Conservation (phyloP, 2,113 vertebrate genomes). For the Paramisgurnus dabryanus region DNA sequence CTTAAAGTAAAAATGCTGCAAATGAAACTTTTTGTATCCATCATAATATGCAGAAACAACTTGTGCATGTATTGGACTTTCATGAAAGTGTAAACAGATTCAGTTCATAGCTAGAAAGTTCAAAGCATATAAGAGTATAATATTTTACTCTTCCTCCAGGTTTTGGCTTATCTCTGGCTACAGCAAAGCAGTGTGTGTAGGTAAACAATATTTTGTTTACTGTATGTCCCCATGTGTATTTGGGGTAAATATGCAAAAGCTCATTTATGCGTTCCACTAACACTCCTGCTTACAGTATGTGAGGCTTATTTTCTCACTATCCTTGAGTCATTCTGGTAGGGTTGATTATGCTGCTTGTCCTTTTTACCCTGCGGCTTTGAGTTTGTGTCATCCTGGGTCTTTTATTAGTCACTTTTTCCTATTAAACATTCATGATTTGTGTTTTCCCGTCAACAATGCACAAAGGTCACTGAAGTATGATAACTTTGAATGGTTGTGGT, state of each 20-base stretch:
- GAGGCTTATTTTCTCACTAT: constrained; percentile 14
- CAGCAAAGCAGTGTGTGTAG: constrained; percentile 24
- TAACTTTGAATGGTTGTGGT: constrained; percentile 54
- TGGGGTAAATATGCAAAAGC: constrained; percentile 31
- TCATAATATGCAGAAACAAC: too few relatives aligned
- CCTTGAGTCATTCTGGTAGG: constrained; percentile 16
- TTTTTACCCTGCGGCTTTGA: constrained; percentile 43
- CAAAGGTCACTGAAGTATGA: constrained; percentile 71
- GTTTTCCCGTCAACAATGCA: constrained; percentile 63
- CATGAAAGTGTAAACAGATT: too few relatives aligned
- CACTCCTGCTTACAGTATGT: constrained; percentile 28
- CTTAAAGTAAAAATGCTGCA: too few relatives aligned
- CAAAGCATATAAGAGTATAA: constrained; percentile 10
- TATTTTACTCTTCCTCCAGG: neutral
- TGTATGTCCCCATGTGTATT: neutral
- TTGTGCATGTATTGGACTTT: too few relatives aligned
- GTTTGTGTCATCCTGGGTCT: constrained; percentile 53
- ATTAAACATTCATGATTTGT: constrained; percentile 75
- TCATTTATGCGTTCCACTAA: constrained; percentile 11
- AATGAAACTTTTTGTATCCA: too few relatives aligned
- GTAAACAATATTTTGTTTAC: constrained; percentile 16
- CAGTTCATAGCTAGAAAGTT: constrained; percentile 7
- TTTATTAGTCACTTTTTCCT: constrained; percentile 57
- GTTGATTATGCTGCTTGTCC: constrained; percentile 16
- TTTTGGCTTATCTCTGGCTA: constrained; percentile 35